These are phyloP conservation scores for Calameuta pallipes DNA, from an alignment of 2,888 invertebrate species.

Conservation along the genomic window DNA sequence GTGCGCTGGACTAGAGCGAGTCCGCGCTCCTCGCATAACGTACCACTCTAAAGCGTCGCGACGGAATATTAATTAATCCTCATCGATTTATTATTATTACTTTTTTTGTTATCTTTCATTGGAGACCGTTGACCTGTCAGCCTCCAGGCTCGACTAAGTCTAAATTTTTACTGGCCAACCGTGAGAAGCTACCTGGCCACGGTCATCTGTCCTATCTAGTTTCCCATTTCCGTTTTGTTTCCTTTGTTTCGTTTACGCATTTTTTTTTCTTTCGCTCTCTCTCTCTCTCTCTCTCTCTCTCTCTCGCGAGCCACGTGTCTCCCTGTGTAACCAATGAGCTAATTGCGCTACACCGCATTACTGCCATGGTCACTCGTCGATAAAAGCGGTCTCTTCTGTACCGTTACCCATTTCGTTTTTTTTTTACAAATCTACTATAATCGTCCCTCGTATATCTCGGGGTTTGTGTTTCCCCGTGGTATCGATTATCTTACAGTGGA, in stretches of 20 bases:
- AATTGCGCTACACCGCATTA: neutral
- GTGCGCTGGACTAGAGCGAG: constrained; percentile 50
- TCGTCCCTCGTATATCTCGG: neutral
- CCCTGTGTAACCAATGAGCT: neutral
- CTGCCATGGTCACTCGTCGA: neutral
- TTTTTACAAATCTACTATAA: neutral
- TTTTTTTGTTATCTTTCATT: constrained; percentile 2
- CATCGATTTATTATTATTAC: constrained; percentile 16
- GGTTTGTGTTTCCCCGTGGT: neutral
- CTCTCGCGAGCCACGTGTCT: neutral
- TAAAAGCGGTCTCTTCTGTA: too few species aligned
- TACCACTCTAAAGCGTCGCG: neutral
- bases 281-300: neutral
- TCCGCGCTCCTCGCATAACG: constrained; percentile 32
- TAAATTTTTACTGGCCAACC: constrained; percentile 64
- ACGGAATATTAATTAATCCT: constrained; percentile 8
- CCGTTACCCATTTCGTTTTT: neutral
- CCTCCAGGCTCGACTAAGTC: constrained; percentile 57
- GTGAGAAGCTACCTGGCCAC: constrained; percentile 44
- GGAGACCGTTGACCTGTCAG: constrained; percentile 31
- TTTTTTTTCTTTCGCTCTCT: neutral
- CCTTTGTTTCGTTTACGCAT: neutral
- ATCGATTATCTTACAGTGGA: neutral
- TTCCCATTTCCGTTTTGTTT: constrained; percentile 16
- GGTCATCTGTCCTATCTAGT: constrained; percentile 22